Conservation (phyloP, 2,797 vertebrate genomes). For the Neosalanx taihuensis region DNA sequence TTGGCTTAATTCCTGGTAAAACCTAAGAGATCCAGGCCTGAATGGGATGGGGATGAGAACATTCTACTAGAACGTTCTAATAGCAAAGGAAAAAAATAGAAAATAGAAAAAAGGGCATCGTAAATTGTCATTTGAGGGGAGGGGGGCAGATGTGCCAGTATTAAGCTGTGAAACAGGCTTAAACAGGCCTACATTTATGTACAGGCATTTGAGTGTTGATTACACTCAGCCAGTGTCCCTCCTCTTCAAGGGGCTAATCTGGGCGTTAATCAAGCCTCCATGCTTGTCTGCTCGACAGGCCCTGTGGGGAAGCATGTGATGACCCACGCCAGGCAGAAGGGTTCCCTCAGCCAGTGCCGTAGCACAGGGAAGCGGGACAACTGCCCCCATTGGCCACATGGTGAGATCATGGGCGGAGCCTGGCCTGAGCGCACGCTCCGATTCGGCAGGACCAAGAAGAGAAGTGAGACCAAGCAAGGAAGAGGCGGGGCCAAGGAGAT, state of each 20-base stretch:
- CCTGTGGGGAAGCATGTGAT: constrained; percentile 76
- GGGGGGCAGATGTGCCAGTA: too few species aligned
- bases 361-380: constrained; percentile 60
- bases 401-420: constrained; percentile 66
- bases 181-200: background rate
- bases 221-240: background rate
- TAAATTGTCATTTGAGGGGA: too few species aligned
- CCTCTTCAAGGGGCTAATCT: background rate
- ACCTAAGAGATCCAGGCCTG: too few species aligned
- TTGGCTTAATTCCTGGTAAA: too few species aligned
- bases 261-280: background rate
- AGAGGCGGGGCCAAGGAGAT: constrained; percentile 51
- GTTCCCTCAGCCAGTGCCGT: constrained; percentile 63
- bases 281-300: constrained; percentile 45
- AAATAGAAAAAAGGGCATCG: too few species aligned
- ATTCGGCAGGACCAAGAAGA: constrained; percentile 72
- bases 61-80: too few species aligned
- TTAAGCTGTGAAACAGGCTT: background rate
- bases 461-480: constrained; percentile 48
- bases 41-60: too few species aligned
- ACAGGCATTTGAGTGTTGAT: background rate
- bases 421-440: constrained; percentile 66
- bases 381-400: constrained; percentile 67
- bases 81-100: too few species aligned
- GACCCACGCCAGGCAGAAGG: constrained; percentile 75